Percentiles rank a stretch among this genome's conserved stretches.
Evolutionary conservation across 2,113 vertebrate species (phyloP).

Genomic region (Dascyllus trimaculatus): DNA sequence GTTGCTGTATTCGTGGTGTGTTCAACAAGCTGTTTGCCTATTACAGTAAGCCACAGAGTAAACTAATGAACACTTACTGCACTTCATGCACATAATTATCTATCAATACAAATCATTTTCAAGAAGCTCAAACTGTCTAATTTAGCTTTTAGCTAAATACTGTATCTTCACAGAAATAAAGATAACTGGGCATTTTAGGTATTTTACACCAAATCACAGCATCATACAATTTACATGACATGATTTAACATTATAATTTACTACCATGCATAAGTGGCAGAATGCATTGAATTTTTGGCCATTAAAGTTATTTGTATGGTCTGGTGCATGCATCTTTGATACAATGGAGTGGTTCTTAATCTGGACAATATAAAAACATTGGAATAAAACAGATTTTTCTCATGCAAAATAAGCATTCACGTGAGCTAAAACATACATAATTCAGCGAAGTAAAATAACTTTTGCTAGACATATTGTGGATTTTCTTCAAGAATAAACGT

Average conservation of each 20-base stretch:
- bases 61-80: neutral
- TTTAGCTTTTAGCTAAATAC: neutral
- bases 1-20: neutral
- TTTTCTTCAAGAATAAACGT: constrained; percentile 27
- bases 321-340: neutral
- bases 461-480: constrained; percentile 2
- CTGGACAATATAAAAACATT: constrained; percentile 14
- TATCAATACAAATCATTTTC: constrained; percentile 2
- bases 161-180: neutral
- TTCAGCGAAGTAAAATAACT: constrained; percentile 12
- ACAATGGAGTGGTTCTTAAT: constrained; percentile 8
- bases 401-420: constrained; percentile 5
- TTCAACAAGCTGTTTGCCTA: constrained; percentile 4
- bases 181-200: neutral
- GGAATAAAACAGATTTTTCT: neutral
- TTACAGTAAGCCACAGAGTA: neutral
- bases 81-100: neutral
- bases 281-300: no score
- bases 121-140: neutral
- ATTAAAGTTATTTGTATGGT: neutral
- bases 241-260: neutral
- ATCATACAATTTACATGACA: neutral
- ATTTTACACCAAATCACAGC: neutral
- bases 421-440: constrained; percentile 12
- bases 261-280: neutral